Base-by-base conservation (phyloP, 1,140 invertebrate genomes). In the Brachionus calyciflorus region DNA sequence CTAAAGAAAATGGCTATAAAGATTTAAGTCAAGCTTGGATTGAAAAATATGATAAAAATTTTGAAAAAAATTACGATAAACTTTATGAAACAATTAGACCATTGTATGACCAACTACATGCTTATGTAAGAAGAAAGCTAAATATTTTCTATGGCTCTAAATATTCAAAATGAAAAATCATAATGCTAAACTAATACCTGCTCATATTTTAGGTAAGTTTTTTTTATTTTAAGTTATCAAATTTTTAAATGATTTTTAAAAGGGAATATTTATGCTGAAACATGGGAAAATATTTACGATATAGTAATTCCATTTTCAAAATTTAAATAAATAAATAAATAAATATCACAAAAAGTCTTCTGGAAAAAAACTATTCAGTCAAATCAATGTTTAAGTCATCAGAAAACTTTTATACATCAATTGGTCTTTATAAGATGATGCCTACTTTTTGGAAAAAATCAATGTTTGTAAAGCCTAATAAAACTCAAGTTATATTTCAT, bases 221-320 rank as follows among this genome's bases (percentile, higher is more conserved):
- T n/a, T n/a, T n/a, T n/a, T n/a, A n/a, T n/a, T n/a, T n/a, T n/a
- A n/a, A n/a, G n/a, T n/a, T n/a, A n/a, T n/a, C n/a, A n/a, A n/a
- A n/a, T n/a, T n/a, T n/a, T n/a, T n/a, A n/a, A n/a, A n/a, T n/a
- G n/a, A n/a, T n/a, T n/a, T n/a, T n/a, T n/a, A n/a, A n/a, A n/a
- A n/a, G n/a, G n/a, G n/a, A n/a, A 96, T 81, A 92, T 96, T 90
- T 96, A 93, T 93, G 91, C 91, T 0, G 93, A 96, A 84, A 87
- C 88, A 0, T 96, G 93, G 93, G 86, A 84, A n/a, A 90, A 92
- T 79, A 88, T 95, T 30, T 89, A 92, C 53, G 90, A 93, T 55
- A 87, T 92, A 12, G 89, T 89, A 0, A 86, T 89, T 10, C 93
- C 93, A 0, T 94, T 89, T 83, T 90, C 91, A 0, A 88, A 90